These are phyloP conservation scores for Bergia sp. DNA, from an alignment of 92 coral and sea anemone genomes.

Conservation along the genomic window DNA sequence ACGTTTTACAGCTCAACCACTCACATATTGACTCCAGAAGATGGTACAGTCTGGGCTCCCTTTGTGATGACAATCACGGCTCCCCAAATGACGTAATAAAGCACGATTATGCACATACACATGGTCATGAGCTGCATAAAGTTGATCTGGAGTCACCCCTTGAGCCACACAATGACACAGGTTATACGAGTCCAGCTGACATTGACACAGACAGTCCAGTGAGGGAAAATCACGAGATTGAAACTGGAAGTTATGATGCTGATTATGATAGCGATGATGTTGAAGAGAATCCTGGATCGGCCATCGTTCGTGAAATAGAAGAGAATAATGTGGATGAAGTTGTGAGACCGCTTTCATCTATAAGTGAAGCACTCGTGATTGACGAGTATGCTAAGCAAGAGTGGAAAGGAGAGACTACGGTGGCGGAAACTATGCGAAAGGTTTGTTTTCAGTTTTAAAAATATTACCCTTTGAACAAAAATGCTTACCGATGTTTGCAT, in stretches of 20 bases:
- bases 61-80: constrained; percentile 35
- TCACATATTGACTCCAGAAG: constrained; percentile 37
- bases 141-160: constrained; percentile 16
- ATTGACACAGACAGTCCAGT: constrained; percentile 34
- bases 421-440: constrained; percentile 40
- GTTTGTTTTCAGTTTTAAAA: neutral
- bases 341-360: constrained; percentile 9
- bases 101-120: constrained; percentile 42
- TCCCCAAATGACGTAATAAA: constrained; percentile 36
- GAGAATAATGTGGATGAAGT: neutral
- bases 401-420: constrained; percentile 33
- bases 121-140: constrained; percentile 16
- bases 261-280: constrained; percentile 28
- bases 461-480: neutral
- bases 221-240: constrained; percentile 16
- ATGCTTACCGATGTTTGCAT: too few species aligned
- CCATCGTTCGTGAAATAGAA: neutral
- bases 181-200: constrained; percentile 36
- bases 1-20: neutral
- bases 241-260: constrained; percentile 31
- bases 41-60: constrained; percentile 43
- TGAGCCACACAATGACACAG: constrained; percentile 34
- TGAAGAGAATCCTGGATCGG: neutral
- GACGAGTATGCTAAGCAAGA: constrained; percentile 32
- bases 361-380: constrained; percentile 34